Conservation (phyloP, 2,888 invertebrate species). For the Magallana nippona region DNA sequence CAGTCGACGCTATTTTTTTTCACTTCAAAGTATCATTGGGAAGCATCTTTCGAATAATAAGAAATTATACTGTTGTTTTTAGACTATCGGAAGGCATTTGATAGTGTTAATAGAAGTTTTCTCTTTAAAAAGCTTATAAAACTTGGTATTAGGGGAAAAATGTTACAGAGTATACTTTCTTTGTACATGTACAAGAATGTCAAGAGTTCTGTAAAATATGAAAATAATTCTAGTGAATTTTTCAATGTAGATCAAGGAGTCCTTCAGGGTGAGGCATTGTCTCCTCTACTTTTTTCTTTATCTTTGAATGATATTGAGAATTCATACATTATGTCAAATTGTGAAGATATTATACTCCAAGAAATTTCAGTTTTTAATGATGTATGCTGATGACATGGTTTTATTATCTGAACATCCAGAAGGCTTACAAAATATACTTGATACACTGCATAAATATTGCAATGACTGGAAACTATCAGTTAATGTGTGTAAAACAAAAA, state of each 20-base stretch:
- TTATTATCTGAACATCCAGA: neutral
- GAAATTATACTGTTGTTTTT: neutral
- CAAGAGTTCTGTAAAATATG: neutral
- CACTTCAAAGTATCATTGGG: neutral
- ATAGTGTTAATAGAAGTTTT: no score
- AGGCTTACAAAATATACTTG: neutral
- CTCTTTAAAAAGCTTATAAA: no score
- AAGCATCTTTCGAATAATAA: conserved; percentile 5
- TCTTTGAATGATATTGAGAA: neutral
- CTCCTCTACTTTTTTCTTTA: no score
- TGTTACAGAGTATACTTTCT: neutral
- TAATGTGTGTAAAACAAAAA: neutral
- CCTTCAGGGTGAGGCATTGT: no score
- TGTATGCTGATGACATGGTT: neutral
- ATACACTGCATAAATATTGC: neutral
- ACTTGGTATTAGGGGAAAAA: neutral
- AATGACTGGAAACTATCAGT: neutral
- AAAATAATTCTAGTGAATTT: neutral
- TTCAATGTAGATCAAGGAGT: neutral
- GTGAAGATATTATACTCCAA: neutral
- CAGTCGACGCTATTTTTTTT: neutral
- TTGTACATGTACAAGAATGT: neutral
- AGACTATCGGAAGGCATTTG: no score
- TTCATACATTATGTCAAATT: neutral
- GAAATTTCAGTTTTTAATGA: no score